phyloP scores from a whole-genome alignment of 1,140 invertebrate genomes.

The Drosophila truncata region DNA sequence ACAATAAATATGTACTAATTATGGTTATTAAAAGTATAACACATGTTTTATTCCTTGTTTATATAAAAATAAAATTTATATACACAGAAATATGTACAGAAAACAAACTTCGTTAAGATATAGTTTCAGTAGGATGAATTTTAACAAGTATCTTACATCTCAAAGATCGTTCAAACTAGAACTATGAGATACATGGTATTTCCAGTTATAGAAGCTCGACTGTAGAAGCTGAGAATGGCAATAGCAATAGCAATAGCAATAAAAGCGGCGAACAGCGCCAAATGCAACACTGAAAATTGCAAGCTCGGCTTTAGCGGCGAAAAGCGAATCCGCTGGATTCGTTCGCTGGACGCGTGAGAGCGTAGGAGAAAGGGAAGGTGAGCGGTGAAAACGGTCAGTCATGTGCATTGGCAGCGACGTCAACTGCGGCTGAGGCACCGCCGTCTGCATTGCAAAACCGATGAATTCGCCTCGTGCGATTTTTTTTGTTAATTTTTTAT shows the following conservation, averaged over 20 bases:
- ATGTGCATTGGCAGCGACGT: constrained; percentile 33
- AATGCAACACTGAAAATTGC: constrained; percentile 40
- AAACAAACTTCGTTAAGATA: neutral
- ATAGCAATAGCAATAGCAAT: constrained; percentile 15
- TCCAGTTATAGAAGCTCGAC: constrained; percentile 4
- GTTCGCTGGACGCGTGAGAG: constrained; percentile 29
- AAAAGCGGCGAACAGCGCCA: constrained; percentile 29
- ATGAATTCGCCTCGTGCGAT: constrained; percentile 41
- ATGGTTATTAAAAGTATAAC: neutral
- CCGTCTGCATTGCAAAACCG: constrained; percentile 43
- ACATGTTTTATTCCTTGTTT: too few species aligned
- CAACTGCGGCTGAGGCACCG: constrained; percentile 1
- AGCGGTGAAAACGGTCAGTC: constrained; percentile 32
- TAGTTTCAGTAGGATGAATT: neutral
- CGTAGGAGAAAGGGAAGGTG: constrained; percentile 23
- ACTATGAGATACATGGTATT: neutral
- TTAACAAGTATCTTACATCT: neutral
- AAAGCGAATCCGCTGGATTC: constrained; percentile 10
- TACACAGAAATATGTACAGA: neutral
- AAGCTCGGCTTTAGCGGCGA: constrained; percentile 30
- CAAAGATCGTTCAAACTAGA: neutral
- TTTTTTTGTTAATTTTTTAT: constrained; percentile 15
- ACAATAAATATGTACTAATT: neutral
- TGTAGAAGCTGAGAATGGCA: neutral
- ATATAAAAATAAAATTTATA: neutral